A percentile compares a stretch with the other conserved stretches of the same genome.
Evolutionary conservation across 2,888 invertebrate genomes (phyloP).

Genomic region (Aethes cnicana): DNA sequence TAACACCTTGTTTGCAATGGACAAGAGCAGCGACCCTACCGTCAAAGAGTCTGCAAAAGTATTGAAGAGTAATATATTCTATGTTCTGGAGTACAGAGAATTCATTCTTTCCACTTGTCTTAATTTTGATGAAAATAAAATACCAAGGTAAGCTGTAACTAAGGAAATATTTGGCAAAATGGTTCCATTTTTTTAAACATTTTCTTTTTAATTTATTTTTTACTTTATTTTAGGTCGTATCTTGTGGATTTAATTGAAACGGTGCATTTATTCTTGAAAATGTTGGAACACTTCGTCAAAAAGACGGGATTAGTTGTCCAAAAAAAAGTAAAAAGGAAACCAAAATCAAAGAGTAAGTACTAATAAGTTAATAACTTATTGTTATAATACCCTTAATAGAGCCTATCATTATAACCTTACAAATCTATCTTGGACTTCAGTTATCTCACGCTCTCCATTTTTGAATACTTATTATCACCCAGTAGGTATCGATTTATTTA

Average conservation of each 20-base stretch:
- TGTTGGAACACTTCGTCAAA: conserved; percentile 89
- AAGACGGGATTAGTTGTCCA: conserved; percentile 86
- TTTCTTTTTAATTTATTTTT: conserved; percentile 3
- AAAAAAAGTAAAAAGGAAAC: conserved; percentile 80
- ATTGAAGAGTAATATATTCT: conserved; percentile 95
- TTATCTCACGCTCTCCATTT: no score
- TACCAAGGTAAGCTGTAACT: conserved; percentile 86
- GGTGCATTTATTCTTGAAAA: conserved; percentile 94
- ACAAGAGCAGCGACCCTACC: conserved; percentile 85
- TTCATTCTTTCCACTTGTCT: conserved; percentile 90
- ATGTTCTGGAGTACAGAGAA: conserved; percentile 96
- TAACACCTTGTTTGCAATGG: conserved; percentile 91
- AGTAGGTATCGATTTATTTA: no score
- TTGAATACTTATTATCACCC: no score
- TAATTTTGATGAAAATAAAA: conserved; percentile 91
- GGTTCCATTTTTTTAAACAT: neutral
- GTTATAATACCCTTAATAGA: no score
- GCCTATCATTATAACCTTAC: no score
- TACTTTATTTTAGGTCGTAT: conserved; percentile 85
- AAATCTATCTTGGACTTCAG: no score
- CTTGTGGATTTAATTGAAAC: conserved; percentile 94
- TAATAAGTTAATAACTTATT: conserved; percentile 1
- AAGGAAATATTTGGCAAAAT: neutral
- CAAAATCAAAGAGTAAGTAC: conserved; percentile 77
- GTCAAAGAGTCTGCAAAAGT: conserved; percentile 91